Conservation (phyloP, 2,113 vertebrate genomes). For the Grammomys dolichurus region DNA sequence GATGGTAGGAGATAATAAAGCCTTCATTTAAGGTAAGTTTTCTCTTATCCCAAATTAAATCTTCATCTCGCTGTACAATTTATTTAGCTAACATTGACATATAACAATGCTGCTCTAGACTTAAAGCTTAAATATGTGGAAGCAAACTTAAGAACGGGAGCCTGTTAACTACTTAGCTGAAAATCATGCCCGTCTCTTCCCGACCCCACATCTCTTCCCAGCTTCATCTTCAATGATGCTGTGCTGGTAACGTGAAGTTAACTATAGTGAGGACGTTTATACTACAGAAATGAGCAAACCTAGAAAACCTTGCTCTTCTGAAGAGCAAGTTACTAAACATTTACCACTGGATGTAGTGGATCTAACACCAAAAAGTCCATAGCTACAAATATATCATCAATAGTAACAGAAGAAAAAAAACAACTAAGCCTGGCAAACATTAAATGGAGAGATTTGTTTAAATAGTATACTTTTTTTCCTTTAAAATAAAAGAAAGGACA, state of each 20-base stretch:
- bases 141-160: background rate
- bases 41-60: constrained; percentile 42
- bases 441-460: background rate
- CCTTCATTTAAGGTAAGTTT: constrained; percentile 45
- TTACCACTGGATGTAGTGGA: background rate
- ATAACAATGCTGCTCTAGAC: background rate
- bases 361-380: background rate
- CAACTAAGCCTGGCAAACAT: background rate
- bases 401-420: background rate
- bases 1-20: constrained; percentile 24
- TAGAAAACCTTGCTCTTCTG: background rate
- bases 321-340: background rate
- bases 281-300: background rate
- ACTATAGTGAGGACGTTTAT: background rate
- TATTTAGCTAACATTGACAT: background rate
- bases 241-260: background rate
- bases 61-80: background rate
- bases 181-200: background rate
- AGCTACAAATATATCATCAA: background rate
- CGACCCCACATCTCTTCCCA: background rate
- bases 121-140: background rate
- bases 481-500: background rate
- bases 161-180: background rate
- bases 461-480: background rate
- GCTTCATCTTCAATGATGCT: background rate